These are phyloP conservation scores for Erebia epiphron DNA, from an alignment of 2,888 invertebrate species.

Conservation along the genomic window DNA sequence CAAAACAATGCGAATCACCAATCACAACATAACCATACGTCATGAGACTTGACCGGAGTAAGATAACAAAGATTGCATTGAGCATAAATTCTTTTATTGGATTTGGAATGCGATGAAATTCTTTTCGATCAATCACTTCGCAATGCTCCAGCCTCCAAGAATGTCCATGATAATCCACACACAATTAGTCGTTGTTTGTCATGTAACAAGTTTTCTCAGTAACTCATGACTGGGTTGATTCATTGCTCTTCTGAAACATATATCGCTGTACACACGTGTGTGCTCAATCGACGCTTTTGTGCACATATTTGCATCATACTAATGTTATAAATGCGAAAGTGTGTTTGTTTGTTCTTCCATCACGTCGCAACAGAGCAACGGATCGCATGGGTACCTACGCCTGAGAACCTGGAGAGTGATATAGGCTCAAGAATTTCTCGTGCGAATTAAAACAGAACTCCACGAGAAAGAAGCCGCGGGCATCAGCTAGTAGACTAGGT, in stretches of 20 bases:
- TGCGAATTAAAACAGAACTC: too few species aligned
- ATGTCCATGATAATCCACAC: background rate
- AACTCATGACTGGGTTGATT: slow-evolving; percentile 11
- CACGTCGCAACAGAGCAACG: too few species aligned
- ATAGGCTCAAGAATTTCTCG: too few species aligned
- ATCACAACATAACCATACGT: too few species aligned
- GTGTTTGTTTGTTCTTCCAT: too few species aligned
- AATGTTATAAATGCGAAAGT: too few species aligned
- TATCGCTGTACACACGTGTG: background rate
- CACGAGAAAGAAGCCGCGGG: too few species aligned
- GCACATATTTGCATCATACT: background rate
- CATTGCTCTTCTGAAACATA: background rate
- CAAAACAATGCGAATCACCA: too few species aligned
- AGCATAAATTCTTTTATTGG: background rate
- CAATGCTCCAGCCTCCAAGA: background rate
- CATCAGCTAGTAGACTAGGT: background rate
- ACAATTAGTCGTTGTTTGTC: slow-evolving; percentile 1
- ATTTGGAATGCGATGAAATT: background rate
- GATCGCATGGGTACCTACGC: too few species aligned
- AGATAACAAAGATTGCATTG: too few species aligned
- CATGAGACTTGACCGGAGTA: too few species aligned
- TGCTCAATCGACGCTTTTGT: background rate
- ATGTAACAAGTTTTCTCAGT: background rate
- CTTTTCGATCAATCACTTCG: slow-evolving; percentile 13
- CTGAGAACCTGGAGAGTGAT: too few species aligned